These are phyloP conservation scores for Phoenicopterus ruber DNA, from an alignment of 2,113 vertebrate genomes.

Conservation along the genomic window DNA sequence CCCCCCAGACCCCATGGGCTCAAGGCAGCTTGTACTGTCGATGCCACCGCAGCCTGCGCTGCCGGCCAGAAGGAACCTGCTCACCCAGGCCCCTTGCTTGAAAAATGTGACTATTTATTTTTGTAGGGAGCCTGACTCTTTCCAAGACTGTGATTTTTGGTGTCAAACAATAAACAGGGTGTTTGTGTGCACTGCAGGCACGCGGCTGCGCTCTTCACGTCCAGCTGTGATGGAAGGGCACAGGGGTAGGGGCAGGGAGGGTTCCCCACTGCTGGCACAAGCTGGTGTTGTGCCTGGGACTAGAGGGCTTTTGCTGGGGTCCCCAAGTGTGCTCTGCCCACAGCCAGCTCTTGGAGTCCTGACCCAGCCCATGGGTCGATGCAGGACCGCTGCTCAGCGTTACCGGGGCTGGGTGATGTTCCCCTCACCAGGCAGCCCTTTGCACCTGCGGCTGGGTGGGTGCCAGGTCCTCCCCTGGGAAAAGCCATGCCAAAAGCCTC, in stretches of 20 bases:
- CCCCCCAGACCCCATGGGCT: rapidly evolving
- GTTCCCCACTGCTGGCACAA: not conserved
- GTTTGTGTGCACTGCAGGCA: not conserved
- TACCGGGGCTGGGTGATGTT: not conserved
- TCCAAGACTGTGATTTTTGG: not conserved
- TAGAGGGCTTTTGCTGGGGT: not conserved
- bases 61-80: not conserved
- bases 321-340: not conserved
- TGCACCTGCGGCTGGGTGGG: not conserved
- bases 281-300: not conserved
- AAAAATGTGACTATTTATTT: slow-evolving; percentile 46
- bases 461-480: not conserved
- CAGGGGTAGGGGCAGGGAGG: not conserved
- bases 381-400: not conserved
- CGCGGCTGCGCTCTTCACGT: rapidly evolving
- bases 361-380: rapidly evolving
- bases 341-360: not conserved
- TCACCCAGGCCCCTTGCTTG: not conserved
- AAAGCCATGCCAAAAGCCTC: not conserved
- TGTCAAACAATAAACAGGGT: slow-evolving; percentile 6
- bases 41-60: not conserved
- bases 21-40: not conserved
- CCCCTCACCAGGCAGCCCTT: not conserved
- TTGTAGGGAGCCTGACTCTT: not conserved
- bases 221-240: rapidly evolving